phyloP scores from a whole-genome alignment of 2,797 vertebrate genomes.

The Denticeps clupeoides region DNA sequence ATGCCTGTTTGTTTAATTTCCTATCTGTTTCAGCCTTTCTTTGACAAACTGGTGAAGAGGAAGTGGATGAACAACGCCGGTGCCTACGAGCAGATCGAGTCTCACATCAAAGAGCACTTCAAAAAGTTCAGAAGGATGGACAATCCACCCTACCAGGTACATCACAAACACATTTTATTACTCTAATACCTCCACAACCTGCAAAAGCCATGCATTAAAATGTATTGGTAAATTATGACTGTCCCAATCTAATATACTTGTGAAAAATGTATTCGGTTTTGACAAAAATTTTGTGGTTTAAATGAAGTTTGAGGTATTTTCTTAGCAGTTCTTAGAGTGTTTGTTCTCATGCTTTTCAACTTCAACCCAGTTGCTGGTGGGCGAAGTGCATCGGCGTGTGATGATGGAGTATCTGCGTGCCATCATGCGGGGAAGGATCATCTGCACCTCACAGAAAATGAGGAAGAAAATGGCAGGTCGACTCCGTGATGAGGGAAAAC shows the following conservation, averaged over 20 bases:
- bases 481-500: conserved; percentile 68
- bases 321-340: too few relatives aligned
- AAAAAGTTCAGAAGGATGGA: conserved; percentile 68
- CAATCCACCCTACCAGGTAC: conserved; percentile 75
- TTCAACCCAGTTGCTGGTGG: conserved; percentile 59
- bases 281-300: too few relatives aligned
- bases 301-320: too few relatives aligned
- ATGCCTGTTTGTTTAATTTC: conserved; percentile 1
- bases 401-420: conserved; percentile 77
- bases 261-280: too few relatives aligned
- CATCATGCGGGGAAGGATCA: conserved; percentile 70
- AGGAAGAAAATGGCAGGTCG: conserved; percentile 69
- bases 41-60: conserved; percentile 76
- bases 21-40: conserved; percentile 55
- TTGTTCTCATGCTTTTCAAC: background rate
- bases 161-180: background rate
- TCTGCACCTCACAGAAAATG: conserved; percentile 74
- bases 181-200: background rate
- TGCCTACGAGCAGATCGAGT: conserved; percentile 69
- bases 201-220: too few relatives aligned
- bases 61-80: conserved; percentile 76
- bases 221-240: too few relatives aligned
- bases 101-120: conserved; percentile 59
- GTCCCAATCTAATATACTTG: too few relatives aligned
- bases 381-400: conserved; percentile 71